A percentile compares a stretch with the other conserved stretches of the same genome.
Conservation (phyloP, 1,140 invertebrate genomes). For the Heliconius himera region DNA sequence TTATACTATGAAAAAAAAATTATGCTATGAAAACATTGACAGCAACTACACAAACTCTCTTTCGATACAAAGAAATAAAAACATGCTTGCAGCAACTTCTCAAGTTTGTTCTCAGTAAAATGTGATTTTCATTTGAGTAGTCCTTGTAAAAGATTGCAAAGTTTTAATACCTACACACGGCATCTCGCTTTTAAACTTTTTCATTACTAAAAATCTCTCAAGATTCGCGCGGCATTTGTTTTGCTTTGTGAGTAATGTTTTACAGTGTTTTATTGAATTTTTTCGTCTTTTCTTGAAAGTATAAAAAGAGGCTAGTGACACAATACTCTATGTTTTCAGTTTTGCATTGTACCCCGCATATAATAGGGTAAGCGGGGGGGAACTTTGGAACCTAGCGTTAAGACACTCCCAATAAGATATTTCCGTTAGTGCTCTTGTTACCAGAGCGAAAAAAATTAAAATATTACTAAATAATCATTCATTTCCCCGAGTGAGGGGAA, state of each 20-base stretch:
- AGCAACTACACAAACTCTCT: background rate
- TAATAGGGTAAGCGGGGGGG: too few species aligned
- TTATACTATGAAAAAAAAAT: background rate
- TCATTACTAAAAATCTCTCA: conserved; percentile 35
- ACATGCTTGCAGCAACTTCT: conserved; percentile 7
- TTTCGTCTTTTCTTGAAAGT: background rate
- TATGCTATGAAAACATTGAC: conserved; percentile 8
- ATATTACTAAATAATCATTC: too few species aligned
- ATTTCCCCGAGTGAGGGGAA: too few species aligned
- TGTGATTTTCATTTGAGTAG: conserved; percentile 34
- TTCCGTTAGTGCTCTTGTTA: too few species aligned
- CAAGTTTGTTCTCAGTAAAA: conserved; percentile 29
- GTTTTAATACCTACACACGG: conserved; percentile 30
- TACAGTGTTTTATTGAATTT: background rate
- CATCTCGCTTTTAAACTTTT: conserved; percentile 25
- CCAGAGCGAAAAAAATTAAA: too few species aligned
- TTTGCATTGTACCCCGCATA: too few species aligned
- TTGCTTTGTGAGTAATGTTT: background rate
- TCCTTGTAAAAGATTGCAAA: conserved; percentile 29
- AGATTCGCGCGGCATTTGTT: conserved; percentile 24
- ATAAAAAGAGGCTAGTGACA: too few species aligned
- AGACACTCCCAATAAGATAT: too few species aligned
- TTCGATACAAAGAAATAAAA: conserved; percentile 16
- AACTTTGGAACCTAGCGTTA: too few species aligned
- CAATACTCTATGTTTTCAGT: too few species aligned